Evolutionary conservation across 2,888 invertebrate genomes (phyloP).

Genomic region (Altica lythri): DNA sequence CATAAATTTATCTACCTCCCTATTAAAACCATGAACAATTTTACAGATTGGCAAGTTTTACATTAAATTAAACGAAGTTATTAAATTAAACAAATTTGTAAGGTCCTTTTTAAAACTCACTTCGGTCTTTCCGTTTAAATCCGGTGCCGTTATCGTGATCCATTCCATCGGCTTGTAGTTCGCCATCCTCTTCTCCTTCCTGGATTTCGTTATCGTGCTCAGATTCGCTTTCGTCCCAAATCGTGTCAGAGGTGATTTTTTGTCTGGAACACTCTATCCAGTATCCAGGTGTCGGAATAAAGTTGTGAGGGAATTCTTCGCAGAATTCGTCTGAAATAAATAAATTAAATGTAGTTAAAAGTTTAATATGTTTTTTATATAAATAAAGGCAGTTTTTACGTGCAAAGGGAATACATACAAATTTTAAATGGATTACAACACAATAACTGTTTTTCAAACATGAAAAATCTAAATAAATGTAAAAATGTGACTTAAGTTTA

Average conservation of each 20-base stretch:
- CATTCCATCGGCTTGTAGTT: slow-evolving; percentile 50
- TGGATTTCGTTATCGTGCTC: slow-evolving; percentile 71
- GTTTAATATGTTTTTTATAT: not conserved
- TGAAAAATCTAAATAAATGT: no score
- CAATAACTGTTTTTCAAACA: no score
- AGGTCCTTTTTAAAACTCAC: slow-evolving; percentile 48
- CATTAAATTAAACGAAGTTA: no score
- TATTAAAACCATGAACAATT: no score
- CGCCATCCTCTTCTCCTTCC: slow-evolving; percentile 55
- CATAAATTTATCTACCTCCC: no score
- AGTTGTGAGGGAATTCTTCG: slow-evolving; percentile 88
- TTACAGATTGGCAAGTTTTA: no score
- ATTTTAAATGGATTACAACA: not conserved
- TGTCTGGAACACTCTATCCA: slow-evolving; percentile 96
- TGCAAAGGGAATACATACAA: not conserved
- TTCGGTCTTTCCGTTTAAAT: slow-evolving; percentile 45
- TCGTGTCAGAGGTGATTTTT: slow-evolving; percentile 79
- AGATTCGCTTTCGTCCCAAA: slow-evolving; percentile 83
- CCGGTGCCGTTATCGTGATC: slow-evolving; percentile 55
- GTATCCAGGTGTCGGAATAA: slow-evolving; percentile 90
- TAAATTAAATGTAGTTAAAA: not conserved
- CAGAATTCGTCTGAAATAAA: slow-evolving; percentile 95
- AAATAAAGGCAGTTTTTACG: no score
- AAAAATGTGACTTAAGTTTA: no score
- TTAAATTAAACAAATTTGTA: no score